Percentiles rank a stretch among this genome's conserved stretches.
phyloP scores from a whole-genome alignment of 2,797 vertebrate species.

The Antennarius maculatus region DNA sequence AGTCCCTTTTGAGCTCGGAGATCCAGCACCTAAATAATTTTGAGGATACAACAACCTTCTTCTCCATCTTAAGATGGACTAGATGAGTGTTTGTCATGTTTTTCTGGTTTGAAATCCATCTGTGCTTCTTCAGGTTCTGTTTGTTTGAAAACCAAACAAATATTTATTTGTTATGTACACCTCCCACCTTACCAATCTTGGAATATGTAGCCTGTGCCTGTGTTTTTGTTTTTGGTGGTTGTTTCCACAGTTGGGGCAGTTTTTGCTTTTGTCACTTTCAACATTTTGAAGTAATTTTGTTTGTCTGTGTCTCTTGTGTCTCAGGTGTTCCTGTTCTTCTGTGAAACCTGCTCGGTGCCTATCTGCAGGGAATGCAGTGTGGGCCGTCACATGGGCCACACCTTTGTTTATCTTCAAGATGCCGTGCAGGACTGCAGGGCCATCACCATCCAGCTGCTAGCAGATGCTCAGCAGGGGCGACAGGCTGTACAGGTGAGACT shows the following conservation, averaged over 20 bases:
- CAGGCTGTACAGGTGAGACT: conserved; percentile 93
- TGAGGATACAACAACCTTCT: not conserved
- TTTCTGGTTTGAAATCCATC: conserved; percentile 18
- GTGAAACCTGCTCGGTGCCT: conserved; percentile 94
- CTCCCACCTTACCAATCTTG: too few relatives aligned
- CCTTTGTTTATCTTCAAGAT: conserved; percentile 88
- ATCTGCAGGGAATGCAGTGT: conserved; percentile 97
- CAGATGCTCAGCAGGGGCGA: conserved; percentile 95
- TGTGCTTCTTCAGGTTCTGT: conserved; percentile 9
- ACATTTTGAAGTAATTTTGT: not conserved
- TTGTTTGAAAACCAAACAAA: conserved; percentile 28
- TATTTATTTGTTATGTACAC: too few relatives aligned
- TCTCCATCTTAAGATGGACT: not conserved
- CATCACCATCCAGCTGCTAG: conserved; percentile 94
- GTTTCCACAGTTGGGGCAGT: not conserved
- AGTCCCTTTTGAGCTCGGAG: not conserved
- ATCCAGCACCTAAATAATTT: not conserved
- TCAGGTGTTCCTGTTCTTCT: conserved; percentile 96
- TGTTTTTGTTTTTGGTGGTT: too few relatives aligned
- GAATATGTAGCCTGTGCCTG: too few relatives aligned
- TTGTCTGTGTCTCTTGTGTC: not conserved
- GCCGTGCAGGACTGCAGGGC: conserved; percentile 95
- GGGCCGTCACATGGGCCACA: conserved; percentile 81
- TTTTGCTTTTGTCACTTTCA: not conserved
- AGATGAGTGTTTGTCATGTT: conserved; percentile 50